Evolutionary conservation across 2,113 vertebrate genomes (phyloP).

Genomic region (Chrysemys picta): DNA sequence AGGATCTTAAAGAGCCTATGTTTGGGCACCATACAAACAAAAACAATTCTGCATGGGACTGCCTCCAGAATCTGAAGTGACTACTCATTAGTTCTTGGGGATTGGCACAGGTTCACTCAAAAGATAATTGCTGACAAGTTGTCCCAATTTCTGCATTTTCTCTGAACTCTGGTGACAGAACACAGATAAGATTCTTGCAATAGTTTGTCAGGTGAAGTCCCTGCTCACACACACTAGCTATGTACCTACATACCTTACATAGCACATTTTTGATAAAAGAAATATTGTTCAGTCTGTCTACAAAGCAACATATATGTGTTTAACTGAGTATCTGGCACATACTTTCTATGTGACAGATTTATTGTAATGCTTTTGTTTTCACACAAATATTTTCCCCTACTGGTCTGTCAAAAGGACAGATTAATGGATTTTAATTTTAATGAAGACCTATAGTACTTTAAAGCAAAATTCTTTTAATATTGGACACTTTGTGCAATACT

Average conservation of each 20-base stretch:
- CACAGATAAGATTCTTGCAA: neutral
- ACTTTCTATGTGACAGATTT: neutral
- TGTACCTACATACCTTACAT: neutral
- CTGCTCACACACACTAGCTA: neutral
- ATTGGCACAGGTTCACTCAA: neutral
- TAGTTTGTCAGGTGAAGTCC: neutral
- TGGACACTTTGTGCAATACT: conserved; percentile 73
- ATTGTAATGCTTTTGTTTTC: neutral
- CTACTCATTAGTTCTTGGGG: neutral
- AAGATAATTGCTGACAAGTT: conserved; percentile 35
- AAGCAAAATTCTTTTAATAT: conserved; percentile 64
- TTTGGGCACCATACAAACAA: rapidly evolving
- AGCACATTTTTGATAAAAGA: neutral
- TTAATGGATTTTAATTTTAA: neutral
- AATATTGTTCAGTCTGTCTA: neutral
- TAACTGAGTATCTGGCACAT: neutral
- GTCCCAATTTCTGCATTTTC: neutral
- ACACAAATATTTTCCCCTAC: conserved; percentile 35
- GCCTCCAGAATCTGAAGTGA: neutral
- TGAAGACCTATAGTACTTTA: conserved; percentile 24
- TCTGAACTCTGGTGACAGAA: neutral
- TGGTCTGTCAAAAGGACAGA: conserved; percentile 45
- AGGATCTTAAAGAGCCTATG: neutral
- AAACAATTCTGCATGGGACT: neutral
- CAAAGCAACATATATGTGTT: neutral